Evolutionary conservation across 2,888 invertebrate species (phyloP).

Genomic region (Erpobdella octoculata): DNA sequence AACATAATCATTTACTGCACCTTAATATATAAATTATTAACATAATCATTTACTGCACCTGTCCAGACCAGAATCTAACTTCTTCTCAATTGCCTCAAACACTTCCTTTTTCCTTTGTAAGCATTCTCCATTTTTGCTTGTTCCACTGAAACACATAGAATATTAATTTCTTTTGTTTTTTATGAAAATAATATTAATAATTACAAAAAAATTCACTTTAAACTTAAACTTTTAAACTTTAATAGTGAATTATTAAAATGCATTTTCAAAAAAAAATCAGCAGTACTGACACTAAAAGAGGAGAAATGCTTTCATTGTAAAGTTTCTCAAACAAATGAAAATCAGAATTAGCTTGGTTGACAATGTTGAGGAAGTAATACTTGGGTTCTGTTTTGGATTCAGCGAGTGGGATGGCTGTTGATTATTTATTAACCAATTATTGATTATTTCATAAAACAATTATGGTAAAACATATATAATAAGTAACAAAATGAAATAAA

Average conservation of each 20-base stretch:
- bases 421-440: neutral
- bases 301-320: slow-evolving; percentile 78
- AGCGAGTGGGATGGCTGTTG: slow-evolving; percentile 52
- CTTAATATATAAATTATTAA: no score
- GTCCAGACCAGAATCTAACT: slow-evolving; percentile 66
- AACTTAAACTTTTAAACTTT: no score
- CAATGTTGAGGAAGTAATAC: slow-evolving; percentile 82
- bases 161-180: neutral
- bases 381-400: slow-evolving; percentile 81
- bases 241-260: neutral
- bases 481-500: neutral
- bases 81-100: slow-evolving; percentile 74
- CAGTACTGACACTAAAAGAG: slow-evolving; percentile 69
- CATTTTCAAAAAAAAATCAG: neutral
- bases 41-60: no score
- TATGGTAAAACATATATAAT: neutral
- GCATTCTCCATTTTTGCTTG: slow-evolving; percentile 79
- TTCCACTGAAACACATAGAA: slow-evolving; percentile 57
- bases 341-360: slow-evolving; percentile 82
- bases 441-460: neutral
- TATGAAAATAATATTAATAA: no score
- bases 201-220: no score
- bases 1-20: no score
- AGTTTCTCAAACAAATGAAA: slow-evolving; percentile 86
- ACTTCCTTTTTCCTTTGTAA: slow-evolving; percentile 74